These are phyloP conservation scores for Anarrhichthys ocellatus DNA, from an alignment of 2,113 vertebrate species.

Conservation along the genomic window DNA sequence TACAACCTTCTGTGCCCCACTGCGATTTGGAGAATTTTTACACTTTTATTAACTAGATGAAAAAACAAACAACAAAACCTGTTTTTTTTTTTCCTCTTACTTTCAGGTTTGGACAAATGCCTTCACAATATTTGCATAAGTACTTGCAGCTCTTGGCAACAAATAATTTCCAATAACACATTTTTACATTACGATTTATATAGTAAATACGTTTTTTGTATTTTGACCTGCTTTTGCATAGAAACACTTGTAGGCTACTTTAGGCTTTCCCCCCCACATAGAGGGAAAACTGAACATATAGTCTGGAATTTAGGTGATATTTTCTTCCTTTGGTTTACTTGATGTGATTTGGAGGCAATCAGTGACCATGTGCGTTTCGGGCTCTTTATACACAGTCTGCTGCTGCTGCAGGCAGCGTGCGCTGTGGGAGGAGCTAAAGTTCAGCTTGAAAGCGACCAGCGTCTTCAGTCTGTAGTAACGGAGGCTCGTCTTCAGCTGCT, in stretches of 20 bases:
- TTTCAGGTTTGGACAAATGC: background rate
- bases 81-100: background rate
- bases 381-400: background rate
- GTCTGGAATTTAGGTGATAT: background rate
- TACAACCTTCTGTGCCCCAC: background rate
- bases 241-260: background rate
- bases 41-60: background rate
- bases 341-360: background rate
- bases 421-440: conserved; percentile 68
- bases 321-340: background rate
- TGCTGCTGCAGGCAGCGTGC: conserved; percentile 17
- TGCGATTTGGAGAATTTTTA: background rate
- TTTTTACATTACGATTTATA: background rate
- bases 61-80: background rate
- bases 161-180: background rate
- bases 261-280: no score
- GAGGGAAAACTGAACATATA: background rate
- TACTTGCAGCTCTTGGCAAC: background rate
- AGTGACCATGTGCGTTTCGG: conserved; percentile 2
- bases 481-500: conserved; percentile 34
- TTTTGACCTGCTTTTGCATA: background rate
- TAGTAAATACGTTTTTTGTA: background rate
- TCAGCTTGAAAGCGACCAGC: conserved; percentile 20
- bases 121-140: background rate
- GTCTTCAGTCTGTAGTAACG: conserved; percentile 24